phyloP scores from a whole-genome alignment of 2,797 vertebrate species.

The Sphenodon punctatus region DNA sequence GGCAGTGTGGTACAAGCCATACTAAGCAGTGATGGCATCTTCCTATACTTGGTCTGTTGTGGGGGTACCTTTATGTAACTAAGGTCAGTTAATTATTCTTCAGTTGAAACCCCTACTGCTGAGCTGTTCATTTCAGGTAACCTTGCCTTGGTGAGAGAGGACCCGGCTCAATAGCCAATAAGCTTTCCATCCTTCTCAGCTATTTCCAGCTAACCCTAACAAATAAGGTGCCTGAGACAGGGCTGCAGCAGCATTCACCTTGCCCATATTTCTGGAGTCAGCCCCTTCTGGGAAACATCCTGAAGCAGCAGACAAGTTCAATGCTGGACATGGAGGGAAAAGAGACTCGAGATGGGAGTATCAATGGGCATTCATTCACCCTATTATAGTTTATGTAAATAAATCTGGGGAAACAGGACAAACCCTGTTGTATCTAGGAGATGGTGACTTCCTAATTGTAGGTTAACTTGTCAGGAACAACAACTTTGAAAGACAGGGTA shows the following conservation, averaged over 20 bases:
- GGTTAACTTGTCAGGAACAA: neutral
- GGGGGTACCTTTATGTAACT: neutral
- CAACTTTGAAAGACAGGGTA: neutral
- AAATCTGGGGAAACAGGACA: neutral
- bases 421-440: neutral
- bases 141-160: neutral
- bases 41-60: neutral
- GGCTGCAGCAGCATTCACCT: neutral
- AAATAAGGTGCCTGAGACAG: neutral
- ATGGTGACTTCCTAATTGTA: conserved; percentile 23
- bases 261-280: neutral
- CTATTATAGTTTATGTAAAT: neutral
- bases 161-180: neutral
- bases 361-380: neutral
- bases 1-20: no score
- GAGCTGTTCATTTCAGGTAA: neutral
- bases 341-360: neutral
- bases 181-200: neutral
- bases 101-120: neutral
- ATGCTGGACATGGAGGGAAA: neutral
- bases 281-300: neutral
- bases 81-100: neutral
- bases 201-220: neutral
- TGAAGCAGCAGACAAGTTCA: neutral
- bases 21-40: neutral